These are phyloP conservation scores for Phengaris arion DNA, from an alignment of 2,888 invertebrate genomes.

Conservation along the genomic window DNA sequence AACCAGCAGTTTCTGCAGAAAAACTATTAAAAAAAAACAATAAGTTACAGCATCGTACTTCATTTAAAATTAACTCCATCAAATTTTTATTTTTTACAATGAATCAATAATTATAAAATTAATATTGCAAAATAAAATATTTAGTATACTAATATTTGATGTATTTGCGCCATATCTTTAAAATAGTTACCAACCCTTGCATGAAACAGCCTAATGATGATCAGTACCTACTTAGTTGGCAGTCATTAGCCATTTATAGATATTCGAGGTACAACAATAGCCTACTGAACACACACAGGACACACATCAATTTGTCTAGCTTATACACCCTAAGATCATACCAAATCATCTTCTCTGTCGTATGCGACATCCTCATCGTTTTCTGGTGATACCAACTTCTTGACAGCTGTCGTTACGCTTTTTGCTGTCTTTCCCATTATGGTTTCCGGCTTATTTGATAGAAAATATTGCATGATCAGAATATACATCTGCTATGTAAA, in stretches of 20 bases:
- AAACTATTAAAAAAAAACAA: background rate
- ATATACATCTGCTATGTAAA: background rate
- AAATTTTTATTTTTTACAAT: background rate
- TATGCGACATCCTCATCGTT: constrained; percentile 81
- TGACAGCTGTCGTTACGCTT: constrained; percentile 75
- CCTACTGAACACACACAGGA: background rate
- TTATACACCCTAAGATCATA: constrained; percentile 59
- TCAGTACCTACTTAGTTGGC: background rate
- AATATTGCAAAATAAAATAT: background rate
- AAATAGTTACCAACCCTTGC: background rate
- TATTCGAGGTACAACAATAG: background rate
- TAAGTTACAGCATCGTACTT: background rate
- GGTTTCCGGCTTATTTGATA: constrained; percentile 77
- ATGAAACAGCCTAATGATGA: background rate
- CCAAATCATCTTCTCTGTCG: constrained; percentile 85
- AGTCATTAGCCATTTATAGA: background rate
- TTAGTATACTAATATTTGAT: background rate
- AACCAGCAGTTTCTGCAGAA: background rate
- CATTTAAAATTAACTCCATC: background rate
- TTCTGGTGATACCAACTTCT: constrained; percentile 72
- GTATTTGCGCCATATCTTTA: background rate
- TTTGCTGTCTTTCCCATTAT: constrained; percentile 78
- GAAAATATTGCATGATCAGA: constrained; percentile 9
- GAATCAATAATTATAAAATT: background rate
- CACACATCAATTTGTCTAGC: background rate